Evolutionary conservation across 2,888 invertebrate genomes (phyloP).

Genomic region (Synanthedon vespiformis): DNA sequence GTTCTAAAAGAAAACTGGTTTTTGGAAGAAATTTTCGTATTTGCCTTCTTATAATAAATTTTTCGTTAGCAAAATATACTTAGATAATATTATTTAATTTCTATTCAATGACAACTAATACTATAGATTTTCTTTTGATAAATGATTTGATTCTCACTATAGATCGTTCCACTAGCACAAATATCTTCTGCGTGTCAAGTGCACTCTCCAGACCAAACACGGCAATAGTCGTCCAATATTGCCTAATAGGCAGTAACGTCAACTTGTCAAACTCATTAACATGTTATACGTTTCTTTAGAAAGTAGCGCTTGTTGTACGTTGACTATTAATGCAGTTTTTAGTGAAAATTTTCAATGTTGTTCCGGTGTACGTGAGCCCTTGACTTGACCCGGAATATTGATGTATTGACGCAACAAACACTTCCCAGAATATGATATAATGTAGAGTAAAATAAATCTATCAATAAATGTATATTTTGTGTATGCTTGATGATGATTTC

Average conservation of each 20-base stretch:
- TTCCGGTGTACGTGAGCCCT: slow-evolving; percentile 35
- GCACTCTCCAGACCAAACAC: slow-evolving; percentile 13
- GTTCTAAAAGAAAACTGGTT: too few relatives aligned
- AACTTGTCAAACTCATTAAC: slow-evolving; percentile 33
- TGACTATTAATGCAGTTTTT: slow-evolving; percentile 60
- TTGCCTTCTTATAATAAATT: too few relatives aligned
- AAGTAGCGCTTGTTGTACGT: slow-evolving; percentile 46
- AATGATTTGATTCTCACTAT: too few relatives aligned
- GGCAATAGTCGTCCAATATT: slow-evolving; percentile 31
- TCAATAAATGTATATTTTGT: too few relatives aligned
- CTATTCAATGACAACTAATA: too few relatives aligned
- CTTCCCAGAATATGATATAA: too few relatives aligned
- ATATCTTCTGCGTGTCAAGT: neutral
- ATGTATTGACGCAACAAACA: slow-evolving; percentile 1
- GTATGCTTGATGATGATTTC: too few relatives aligned
- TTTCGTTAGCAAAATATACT: too few relatives aligned
- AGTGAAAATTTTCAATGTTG: slow-evolving; percentile 36
- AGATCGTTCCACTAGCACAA: neutral
- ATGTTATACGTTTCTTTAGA: slow-evolving; percentile 47
- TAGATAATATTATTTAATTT: too few relatives aligned
- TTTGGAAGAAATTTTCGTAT: too few relatives aligned
- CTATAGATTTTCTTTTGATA: too few relatives aligned
- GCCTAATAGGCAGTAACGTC: slow-evolving; percentile 42
- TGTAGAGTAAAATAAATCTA: too few relatives aligned
- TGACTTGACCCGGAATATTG: slow-evolving; percentile 2